These are phyloP conservation scores for Hoplias malabaricus DNA, from an alignment of 2,113 vertebrate genomes.

Conservation along the genomic window DNA sequence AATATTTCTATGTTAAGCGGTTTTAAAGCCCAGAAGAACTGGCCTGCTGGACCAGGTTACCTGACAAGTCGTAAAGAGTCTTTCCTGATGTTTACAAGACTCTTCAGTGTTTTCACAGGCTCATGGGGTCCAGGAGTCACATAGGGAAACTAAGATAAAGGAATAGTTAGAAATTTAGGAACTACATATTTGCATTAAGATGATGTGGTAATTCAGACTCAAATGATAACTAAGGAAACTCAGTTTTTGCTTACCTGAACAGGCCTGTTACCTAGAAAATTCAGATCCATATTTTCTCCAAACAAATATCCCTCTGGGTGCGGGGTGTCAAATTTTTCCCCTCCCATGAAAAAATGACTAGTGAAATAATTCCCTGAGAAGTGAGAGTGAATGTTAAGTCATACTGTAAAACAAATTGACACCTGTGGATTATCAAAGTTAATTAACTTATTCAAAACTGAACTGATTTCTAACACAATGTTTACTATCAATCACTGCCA, in stretches of 20 bases:
- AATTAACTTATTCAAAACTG: not conserved
- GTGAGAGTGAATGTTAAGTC: not conserved
- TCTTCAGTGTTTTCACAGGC: conserved; percentile 93
- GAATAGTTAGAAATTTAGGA: not conserved
- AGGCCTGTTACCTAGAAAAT: conserved; percentile 95
- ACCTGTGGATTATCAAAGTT: not conserved
- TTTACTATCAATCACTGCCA: not conserved
- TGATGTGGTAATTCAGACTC: not conserved
- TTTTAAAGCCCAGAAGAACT: not conserved
- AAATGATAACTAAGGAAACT: not conserved
- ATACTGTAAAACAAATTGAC: not conserved
- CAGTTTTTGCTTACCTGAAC: conserved; percentile 82
- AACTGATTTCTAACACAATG: not conserved
- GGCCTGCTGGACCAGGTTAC: conserved; percentile 61
- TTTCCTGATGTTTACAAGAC: conserved; percentile 98
- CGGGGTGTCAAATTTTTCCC: conserved; percentile 97
- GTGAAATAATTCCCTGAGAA: conserved; percentile 92
- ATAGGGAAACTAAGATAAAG: conserved; percentile 85
- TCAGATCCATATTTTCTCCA: conserved; percentile 98
- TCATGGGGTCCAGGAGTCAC: conserved; percentile 94
- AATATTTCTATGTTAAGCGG: too few species aligned
- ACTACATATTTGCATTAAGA: not conserved
- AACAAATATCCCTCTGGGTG: conserved; percentile 98
- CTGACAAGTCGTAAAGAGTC: conserved; percentile 95
- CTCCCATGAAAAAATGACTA: conserved; percentile 99